Evolutionary conservation across 1,140 invertebrate genomes (phyloP).

Genomic region (Portunus trituberculatus): DNA sequence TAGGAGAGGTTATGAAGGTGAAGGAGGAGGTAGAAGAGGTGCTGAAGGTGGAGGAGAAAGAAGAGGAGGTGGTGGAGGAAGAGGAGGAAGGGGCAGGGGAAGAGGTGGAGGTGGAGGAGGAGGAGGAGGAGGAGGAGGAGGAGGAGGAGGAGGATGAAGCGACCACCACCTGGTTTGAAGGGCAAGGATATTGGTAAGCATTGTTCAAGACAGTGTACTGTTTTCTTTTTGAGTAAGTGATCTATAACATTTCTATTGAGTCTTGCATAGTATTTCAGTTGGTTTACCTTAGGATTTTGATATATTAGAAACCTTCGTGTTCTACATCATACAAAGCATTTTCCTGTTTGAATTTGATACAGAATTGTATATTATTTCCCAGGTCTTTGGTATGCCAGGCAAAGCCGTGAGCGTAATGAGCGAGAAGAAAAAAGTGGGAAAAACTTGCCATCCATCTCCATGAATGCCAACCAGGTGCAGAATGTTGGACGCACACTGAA

Average conservation of each 20-base stretch:
- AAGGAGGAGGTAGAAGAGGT: background rate
- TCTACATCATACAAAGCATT: background rate
- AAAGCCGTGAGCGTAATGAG: background rate
- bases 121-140: conserved; percentile 52
- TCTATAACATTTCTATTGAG: background rate
- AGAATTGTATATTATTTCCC: background rate
- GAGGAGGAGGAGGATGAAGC: conserved; percentile 3
- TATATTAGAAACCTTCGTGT: background rate
- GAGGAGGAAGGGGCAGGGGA: conserved; percentile 45
- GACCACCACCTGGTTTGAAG: conserved; percentile 33
- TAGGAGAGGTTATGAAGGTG: background rate
- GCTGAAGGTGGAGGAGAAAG: background rate
- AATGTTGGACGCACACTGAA: conserved; percentile 62
- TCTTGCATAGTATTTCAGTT: background rate
- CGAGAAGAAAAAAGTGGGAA: conserved; percentile 38
- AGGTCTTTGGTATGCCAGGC: conserved; percentile 71
- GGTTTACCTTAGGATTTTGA: background rate
- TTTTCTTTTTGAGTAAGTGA: background rate
- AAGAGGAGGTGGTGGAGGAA: conserved; percentile 34
- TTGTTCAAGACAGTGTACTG: background rate
- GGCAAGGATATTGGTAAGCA: conserved; percentile 59
- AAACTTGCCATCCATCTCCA: conserved; percentile 64
- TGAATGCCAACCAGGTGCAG: conserved; percentile 69
- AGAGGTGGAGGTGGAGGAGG: conserved; percentile 35
- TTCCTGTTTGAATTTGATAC: too few relatives aligned